Evolutionary conservation across 2,888 invertebrate genomes (phyloP).

Genomic region (Tuta absoluta): DNA sequence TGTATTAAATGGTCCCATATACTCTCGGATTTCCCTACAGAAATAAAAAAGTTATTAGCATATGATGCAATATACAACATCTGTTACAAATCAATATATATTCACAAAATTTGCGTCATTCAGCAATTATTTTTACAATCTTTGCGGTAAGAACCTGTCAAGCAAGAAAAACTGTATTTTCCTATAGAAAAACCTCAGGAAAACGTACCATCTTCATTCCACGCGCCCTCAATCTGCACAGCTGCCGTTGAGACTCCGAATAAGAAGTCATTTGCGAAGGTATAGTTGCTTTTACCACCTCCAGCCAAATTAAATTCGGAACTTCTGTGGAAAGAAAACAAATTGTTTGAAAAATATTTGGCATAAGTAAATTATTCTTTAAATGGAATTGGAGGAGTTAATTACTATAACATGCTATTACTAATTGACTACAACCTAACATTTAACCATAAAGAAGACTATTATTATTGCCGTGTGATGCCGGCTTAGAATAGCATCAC

Average conservation of each 20-base stretch:
- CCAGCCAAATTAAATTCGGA: constrained; percentile 64
- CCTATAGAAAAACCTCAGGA: constrained; percentile 29
- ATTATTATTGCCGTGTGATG: too few relatives aligned
- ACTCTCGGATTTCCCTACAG: constrained; percentile 83
- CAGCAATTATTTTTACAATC: neutral
- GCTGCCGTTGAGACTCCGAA: constrained; percentile 84
- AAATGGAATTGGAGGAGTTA: too few relatives aligned
- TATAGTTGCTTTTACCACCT: constrained; percentile 64
- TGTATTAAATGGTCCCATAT: constrained; percentile 83
- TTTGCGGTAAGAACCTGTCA: constrained; percentile 7
- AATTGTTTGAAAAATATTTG: neutral
- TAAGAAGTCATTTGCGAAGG: constrained; percentile 80
- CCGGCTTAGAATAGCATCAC: too few relatives aligned
- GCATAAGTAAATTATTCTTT: neutral
- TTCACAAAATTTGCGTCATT: constrained; percentile 3
- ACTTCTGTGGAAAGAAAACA: constrained; percentile 48
- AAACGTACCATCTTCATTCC: constrained; percentile 71
- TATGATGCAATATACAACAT: neutral
- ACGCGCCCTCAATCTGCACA: constrained; percentile 83
- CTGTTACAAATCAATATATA: constrained; percentile 1
- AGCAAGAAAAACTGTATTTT: neutral
- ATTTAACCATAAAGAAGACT: too few relatives aligned
- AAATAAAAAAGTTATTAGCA: neutral
- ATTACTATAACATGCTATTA: too few relatives aligned
- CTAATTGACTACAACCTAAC: too few relatives aligned